Evolutionary conservation across 2,113 vertebrate species (phyloP).

Genomic region (Dicaeum eximium): DNA sequence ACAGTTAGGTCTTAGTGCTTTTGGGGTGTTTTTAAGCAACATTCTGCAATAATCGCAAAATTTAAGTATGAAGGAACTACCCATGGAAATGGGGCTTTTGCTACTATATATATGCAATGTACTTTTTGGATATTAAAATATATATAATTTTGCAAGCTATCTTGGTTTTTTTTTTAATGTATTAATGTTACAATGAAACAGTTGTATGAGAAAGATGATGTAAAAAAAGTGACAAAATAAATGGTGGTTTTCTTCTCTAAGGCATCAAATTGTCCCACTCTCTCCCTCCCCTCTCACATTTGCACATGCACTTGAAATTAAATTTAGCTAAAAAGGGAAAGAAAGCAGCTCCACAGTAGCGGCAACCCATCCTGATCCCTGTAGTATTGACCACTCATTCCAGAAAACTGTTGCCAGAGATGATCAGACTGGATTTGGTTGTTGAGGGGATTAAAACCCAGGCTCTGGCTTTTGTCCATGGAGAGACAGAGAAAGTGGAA

Average conservation of each 20-base stretch:
- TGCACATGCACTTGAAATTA: not conserved
- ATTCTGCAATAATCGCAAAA: constrained; percentile 64
- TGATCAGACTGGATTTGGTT: not conserved
- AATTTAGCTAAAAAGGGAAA: not conserved
- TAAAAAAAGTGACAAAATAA: constrained; percentile 92
- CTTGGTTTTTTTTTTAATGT: constrained; percentile 75
- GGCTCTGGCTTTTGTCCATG: not conserved
- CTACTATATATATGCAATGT: constrained; percentile 93
- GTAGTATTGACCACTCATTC: not conserved
- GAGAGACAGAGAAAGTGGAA: not conserved
- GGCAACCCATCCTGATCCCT: not conserved
- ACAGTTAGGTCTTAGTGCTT: constrained; percentile 54
- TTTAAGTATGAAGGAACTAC: constrained; percentile 61
- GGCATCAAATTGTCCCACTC: constrained; percentile 9
- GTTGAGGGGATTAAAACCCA: not conserved
- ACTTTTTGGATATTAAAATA: constrained; percentile 91
- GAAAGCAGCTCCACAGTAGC: not conserved
- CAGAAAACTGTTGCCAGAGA: not conserved
- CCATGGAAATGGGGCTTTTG: constrained; percentile 76
- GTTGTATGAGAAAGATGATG: constrained; percentile 81
- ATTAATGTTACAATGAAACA: constrained; percentile 78
- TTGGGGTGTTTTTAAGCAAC: constrained; percentile 68
- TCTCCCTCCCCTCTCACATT: not conserved
- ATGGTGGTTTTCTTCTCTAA: constrained; percentile 80
- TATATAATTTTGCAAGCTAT: constrained; percentile 95